phyloP scores from a whole-genome alignment of 2,113 vertebrate species.

The Pedetes capensis region DNA sequence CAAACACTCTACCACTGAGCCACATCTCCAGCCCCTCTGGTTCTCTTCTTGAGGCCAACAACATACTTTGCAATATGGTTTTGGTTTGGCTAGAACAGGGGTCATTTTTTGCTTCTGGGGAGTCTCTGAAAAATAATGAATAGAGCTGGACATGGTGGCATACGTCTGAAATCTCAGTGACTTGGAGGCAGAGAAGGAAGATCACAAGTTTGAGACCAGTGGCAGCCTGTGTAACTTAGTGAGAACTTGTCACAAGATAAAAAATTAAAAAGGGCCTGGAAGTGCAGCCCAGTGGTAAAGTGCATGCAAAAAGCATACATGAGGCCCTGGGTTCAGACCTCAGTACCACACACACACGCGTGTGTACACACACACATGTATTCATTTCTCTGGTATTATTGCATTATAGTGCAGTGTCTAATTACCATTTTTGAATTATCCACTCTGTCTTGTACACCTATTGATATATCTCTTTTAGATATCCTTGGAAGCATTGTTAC shows the following conservation, averaged over 20 bases:
- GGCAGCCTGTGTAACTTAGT: too few species aligned
- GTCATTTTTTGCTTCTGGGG: neutral
- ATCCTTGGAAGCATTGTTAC: neutral
- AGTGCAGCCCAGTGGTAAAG: too few species aligned
- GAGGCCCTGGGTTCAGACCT: too few species aligned
- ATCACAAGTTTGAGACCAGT: too few species aligned
- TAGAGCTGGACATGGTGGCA: too few species aligned
- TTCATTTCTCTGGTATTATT: neutral
- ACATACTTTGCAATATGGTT: neutral
- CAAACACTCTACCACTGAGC: neutral
- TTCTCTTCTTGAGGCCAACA: neutral
- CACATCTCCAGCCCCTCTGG: neutral
- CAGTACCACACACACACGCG: too few species aligned
- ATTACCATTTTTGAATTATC: neutral
- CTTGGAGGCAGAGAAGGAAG: too few species aligned
- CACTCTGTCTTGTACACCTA: neutral
- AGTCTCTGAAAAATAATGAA: neutral
- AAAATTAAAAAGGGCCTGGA: too few species aligned
- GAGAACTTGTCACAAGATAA: too few species aligned
- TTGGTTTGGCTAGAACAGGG: neutral
- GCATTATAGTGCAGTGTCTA: neutral
- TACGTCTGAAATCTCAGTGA: too few species aligned
- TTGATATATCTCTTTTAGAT: neutral
- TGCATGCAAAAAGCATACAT: too few species aligned
- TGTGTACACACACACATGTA: too few species aligned